phyloP scores from a whole-genome alignment of 1,140 invertebrate species.

The Trichonephila inaurata region DNA sequence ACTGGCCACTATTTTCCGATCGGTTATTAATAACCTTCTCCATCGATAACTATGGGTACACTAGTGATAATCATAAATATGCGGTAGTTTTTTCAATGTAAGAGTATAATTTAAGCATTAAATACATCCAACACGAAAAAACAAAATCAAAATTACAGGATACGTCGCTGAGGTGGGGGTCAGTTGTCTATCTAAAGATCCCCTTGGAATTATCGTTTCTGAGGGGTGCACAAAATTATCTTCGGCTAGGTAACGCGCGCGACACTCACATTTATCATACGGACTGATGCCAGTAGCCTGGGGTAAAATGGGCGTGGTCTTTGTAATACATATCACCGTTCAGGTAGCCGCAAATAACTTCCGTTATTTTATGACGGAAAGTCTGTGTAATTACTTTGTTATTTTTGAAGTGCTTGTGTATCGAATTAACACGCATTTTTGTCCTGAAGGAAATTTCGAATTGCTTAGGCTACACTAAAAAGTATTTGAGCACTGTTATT shows the following conservation, averaged over 20 bases:
- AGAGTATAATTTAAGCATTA: background rate
- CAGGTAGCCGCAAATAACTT: slow-evolving; percentile 29
- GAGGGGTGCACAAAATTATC: background rate
- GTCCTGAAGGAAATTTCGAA: background rate
- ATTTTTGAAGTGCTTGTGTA: background rate
- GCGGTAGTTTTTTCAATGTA: background rate
- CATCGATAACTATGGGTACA: background rate
- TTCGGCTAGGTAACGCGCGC: background rate
- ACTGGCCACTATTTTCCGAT: background rate
- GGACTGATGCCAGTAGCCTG: background rate
- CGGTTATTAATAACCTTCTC: background rate
- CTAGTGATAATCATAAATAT: background rate
- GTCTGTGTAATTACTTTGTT: background rate
- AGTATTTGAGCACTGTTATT: background rate
- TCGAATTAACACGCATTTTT: background rate
- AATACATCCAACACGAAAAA: background rate
- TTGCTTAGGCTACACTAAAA: background rate
- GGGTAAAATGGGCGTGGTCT: background rate
- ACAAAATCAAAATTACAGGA: background rate
- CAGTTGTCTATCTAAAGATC: background rate
- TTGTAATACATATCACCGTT: background rate
- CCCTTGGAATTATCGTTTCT: background rate
- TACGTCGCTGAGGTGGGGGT: background rate
- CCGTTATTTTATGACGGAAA: background rate
- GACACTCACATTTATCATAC: background rate